Conservation (phyloP, 2,888 invertebrate species). For the Chirona hameri region DNA sequence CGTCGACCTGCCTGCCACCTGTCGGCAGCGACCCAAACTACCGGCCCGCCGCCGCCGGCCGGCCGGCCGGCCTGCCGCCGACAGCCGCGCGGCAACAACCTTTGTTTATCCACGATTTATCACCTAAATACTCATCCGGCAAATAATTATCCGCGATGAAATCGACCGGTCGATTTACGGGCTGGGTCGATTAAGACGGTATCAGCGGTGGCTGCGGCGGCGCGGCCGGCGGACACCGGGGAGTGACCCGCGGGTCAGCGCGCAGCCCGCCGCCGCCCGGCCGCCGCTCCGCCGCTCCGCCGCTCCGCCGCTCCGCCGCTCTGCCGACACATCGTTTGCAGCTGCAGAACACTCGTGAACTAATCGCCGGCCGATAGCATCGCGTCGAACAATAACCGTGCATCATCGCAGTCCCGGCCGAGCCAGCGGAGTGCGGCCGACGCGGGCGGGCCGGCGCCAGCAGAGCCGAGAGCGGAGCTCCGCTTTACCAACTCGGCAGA, state of each 20-base stretch:
- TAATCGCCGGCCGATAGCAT: slow-evolving; percentile 6
- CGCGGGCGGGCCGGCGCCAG: too few relatives aligned
- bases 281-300: too few relatives aligned
- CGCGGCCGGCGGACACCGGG: neutral
- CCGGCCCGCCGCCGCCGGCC: neutral
- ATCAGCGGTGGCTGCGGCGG: neutral
- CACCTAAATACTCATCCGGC: slow-evolving; percentile 8
- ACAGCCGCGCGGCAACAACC: neutral
- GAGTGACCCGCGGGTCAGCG: neutral
- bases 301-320: neutral
- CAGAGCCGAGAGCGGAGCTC: neutral
- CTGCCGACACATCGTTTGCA: neutral
- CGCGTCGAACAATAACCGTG: neutral
- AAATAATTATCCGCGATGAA: slow-evolving; percentile 2
- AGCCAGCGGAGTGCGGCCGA: too few relatives aligned
- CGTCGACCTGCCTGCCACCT: neutral
- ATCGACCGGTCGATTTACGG: slow-evolving; percentile 10
- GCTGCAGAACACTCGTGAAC: slow-evolving; percentile 8
- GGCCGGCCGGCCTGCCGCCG: neutral
- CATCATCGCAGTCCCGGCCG: neutral
- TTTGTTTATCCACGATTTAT: slow-evolving; percentile 22
- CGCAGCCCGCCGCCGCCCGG: neutral
- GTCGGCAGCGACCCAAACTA: neutral
- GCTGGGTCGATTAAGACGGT: neutral
- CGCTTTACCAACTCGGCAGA: neutral